Evolutionary conservation across 2,888 invertebrate genomes (phyloP).

Genomic region (Dasypogon diadema): DNA sequence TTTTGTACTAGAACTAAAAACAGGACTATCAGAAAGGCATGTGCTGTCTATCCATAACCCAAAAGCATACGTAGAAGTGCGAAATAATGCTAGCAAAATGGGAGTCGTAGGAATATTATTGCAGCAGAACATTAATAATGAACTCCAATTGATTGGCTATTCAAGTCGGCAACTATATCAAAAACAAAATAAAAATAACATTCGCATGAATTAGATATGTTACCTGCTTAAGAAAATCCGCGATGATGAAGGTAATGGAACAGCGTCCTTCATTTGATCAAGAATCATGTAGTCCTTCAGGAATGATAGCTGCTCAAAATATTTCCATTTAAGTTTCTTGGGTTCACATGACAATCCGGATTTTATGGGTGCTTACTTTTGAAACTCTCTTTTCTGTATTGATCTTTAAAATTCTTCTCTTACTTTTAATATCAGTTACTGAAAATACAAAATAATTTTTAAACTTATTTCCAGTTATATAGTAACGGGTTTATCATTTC

Average conservation of each 20-base stretch:
- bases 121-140: no score
- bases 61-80: no score
- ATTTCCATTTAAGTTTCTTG: background rate
- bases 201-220: no score
- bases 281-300: background rate
- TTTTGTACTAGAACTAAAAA: no score
- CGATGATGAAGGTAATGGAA: background rate
- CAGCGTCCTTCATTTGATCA: background rate
- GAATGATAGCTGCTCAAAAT: background rate
- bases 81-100: no score
- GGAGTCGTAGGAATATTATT: no score
- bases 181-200: no score
- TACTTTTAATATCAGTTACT: background rate
- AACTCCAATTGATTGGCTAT: no score
- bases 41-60: no score
- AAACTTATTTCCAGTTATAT: background rate
- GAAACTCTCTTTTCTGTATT: background rate
- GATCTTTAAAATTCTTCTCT: background rate
- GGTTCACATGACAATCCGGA: background rate
- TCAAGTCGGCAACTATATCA: no score
- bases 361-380: background rate
- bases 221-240: no score
- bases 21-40: no score
- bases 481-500: background rate
- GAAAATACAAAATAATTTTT: background rate